Evolutionary conservation across 2,888 invertebrate genomes (phyloP).

Genomic region (Clitarchus hookeri): DNA sequence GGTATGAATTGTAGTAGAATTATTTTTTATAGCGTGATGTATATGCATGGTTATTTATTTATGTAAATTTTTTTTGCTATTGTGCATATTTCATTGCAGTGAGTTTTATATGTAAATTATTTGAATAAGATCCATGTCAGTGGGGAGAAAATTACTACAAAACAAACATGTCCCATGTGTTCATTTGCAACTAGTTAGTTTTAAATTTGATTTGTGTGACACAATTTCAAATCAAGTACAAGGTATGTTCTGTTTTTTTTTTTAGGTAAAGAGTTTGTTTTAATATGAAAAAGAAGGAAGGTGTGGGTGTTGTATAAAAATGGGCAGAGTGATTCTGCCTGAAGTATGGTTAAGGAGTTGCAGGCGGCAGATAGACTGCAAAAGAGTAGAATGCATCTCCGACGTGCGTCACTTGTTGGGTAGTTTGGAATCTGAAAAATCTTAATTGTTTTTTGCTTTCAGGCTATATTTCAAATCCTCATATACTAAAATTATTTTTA

Average conservation of each 20-base stretch:
- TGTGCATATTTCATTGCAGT: slow-evolving; percentile 5
- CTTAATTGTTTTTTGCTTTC: too few relatives aligned
- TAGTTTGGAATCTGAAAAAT: too few relatives aligned
- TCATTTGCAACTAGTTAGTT: background rate
- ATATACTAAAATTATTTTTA: too few relatives aligned
- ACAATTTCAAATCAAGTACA: background rate
- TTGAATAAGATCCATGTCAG: background rate
- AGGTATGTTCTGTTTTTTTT: background rate
- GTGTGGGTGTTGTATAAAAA: background rate
- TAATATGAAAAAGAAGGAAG: background rate
- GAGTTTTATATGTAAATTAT: slow-evolving; percentile 8
- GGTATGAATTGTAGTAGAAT: background rate
- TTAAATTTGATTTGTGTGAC: background rate
- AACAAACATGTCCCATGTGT: background rate
- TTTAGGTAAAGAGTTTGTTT: background rate
- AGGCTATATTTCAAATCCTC: too few relatives aligned
- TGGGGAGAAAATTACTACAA: background rate
- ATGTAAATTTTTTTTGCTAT: background rate
- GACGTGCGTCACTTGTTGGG: too few relatives aligned
- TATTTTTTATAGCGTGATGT: background rate
- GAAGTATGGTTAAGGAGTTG: too few relatives aligned
- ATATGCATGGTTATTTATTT: slow-evolving; percentile 6
- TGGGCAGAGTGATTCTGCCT: background rate
- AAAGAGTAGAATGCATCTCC: too few relatives aligned
- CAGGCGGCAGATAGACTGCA: too few relatives aligned